Evolutionary conservation across 1,140 invertebrate genomes (phyloP).

Genomic region (Saccostrea glomerata): DNA sequence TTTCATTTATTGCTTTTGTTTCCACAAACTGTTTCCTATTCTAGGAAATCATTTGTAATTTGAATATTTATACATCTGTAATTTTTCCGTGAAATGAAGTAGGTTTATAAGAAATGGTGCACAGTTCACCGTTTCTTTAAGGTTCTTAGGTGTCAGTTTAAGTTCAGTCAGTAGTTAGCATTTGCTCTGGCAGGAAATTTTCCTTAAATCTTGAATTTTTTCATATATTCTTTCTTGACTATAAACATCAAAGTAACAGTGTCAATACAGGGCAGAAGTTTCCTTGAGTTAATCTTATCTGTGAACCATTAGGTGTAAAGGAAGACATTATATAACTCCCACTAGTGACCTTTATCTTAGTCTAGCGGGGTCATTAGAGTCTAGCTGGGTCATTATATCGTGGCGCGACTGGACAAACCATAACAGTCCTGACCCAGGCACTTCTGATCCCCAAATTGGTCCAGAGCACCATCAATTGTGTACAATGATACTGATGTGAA

Average conservation of each 20-base stretch:
- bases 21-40: background rate
- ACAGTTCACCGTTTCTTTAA: background rate
- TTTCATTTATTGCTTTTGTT: background rate
- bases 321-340: background rate
- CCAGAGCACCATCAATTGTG: background rate
- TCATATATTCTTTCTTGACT: background rate
- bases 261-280: background rate
- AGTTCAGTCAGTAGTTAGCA: too few relatives aligned
- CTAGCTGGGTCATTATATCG: background rate
- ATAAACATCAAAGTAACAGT: background rate
- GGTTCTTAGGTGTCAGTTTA: background rate
- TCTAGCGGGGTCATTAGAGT: background rate
- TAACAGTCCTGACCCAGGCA: background rate
- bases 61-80: background rate
- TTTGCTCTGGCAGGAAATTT: background rate
- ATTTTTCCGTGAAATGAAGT: background rate
- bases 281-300: background rate
- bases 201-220: background rate
- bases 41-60: background rate
- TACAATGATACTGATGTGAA: background rate
- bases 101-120: too few relatives aligned
- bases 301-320: background rate
- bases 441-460: background rate
- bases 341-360: background rate
- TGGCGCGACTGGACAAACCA: too few relatives aligned